phyloP scores from a whole-genome alignment of 92 coral and sea anemone genomes.

The Porites cylindrica region DNA sequence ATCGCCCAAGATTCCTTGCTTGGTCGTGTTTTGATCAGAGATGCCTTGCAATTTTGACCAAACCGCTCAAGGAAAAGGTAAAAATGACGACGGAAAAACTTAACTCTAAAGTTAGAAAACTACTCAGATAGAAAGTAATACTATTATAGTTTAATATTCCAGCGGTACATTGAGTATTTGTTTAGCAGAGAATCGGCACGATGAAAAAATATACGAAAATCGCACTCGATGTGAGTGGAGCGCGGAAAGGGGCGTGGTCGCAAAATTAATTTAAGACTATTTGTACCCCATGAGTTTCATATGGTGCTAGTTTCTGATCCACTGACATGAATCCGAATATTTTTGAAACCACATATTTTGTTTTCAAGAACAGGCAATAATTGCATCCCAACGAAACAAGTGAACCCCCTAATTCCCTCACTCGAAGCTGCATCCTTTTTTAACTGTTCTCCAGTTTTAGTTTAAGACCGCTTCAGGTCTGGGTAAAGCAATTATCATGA shows the following conservation, averaged over 20 bases:
- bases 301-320: background rate
- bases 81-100: constrained; percentile 35
- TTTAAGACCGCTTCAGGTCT: no score
- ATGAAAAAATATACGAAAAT: constrained; percentile 1
- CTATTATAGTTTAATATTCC: background rate
- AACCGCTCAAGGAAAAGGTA: background rate
- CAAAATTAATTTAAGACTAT: constrained; percentile 12
- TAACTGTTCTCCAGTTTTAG: no score
- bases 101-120: background rate
- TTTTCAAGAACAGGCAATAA: no score
- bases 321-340: no score
- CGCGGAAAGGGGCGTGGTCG: constrained; percentile 21
- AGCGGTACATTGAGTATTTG: background rate
- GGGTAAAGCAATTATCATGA: no score
- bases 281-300: constrained; percentile 33
- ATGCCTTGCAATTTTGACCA: constrained; percentile 13
- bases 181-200: constrained; percentile 14
- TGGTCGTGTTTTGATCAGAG: background rate
- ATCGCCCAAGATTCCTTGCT: background rate
- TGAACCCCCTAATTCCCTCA: no score
- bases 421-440: no score
- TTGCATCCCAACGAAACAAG: no score
- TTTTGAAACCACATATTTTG: no score
- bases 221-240: constrained; percentile 17
- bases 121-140: background rate